phyloP scores from a whole-genome alignment of 2,888 invertebrate species.

The Eupsilia transversa region DNA sequence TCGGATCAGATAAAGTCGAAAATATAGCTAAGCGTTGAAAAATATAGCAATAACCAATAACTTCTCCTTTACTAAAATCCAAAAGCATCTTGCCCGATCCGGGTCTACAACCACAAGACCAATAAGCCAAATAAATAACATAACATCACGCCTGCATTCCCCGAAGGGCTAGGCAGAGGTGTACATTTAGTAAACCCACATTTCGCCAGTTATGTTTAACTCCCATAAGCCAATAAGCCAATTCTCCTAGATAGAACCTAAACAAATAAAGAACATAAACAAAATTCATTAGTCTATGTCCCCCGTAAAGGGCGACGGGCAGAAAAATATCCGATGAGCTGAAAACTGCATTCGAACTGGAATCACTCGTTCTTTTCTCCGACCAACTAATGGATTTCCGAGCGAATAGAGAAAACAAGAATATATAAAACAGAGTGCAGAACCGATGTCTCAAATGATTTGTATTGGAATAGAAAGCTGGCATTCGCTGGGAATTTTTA shows the following conservation, averaged over 20 bases:
- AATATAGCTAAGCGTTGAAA: not conserved
- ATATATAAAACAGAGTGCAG: conserved; percentile 65
- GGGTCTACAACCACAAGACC: not conserved
- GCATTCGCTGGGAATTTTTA: conserved; percentile 75
- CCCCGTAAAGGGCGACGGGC: conserved; percentile 55
- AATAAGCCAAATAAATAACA: conserved; percentile 1
- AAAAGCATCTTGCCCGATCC: not conserved
- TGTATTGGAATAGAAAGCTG: conserved; percentile 70
- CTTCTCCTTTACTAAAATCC: not conserved
- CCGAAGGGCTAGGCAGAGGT: no score
- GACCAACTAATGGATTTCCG: conserved; percentile 79
- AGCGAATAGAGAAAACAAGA: conserved; percentile 70
- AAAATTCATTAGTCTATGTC: conserved; percentile 65
- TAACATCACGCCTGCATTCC: no score
- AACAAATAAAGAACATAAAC: conserved; percentile 19
- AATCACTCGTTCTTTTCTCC: conserved; percentile 70
- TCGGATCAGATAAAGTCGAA: not conserved
- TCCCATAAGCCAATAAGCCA: not conserved
- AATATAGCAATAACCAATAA: not conserved
- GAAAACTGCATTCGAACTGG: conserved; percentile 74
- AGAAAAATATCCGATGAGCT: conserved; percentile 76
- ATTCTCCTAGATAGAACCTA: not conserved
- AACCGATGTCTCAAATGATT: conserved; percentile 76
- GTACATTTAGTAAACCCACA: no score
- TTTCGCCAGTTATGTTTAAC: no score